Base-by-base conservation (phyloP, 2,888 invertebrate genomes). In the Syritta pipiens region DNA sequence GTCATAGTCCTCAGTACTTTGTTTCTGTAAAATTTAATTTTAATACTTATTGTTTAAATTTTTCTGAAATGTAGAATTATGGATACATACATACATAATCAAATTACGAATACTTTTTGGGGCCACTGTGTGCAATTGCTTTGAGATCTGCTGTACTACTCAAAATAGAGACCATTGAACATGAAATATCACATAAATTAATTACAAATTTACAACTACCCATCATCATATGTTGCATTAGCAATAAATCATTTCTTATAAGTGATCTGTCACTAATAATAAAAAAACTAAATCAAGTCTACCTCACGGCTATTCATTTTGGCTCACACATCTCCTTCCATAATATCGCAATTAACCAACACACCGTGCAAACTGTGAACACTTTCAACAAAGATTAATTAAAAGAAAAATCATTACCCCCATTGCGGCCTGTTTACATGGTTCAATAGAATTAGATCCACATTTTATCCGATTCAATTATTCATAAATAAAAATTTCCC, bases 401-500 rank as follows among this genome's bases (percentile, higher is more conserved):
- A 72, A 62, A 67, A 37, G 35, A 62, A 37, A 67, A 77, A 59
- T 28, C 35, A 53, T 4, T 48, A 40, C 53, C 24, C 22, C 12
- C 46, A 44, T 17, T 14, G 10, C 19, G 10, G 24, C 1, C 60
- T 65, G 42, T 65, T 65, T 69, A 59, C 49, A 63, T 49, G 65
- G 40, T 67, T 67, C 67, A 57, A 55, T 60, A 37, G 51, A 55
- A 68, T 62, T 55, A 28, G 48, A 63, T 68, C 42, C 30, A 57
- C 48, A 48, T 51, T 59, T 71, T 60, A 71, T 77, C 40, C 14
- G 48, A 60, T 72, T 67, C 53, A 26, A 44, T 44, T 72, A 37
- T 59, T 59, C 65, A 40, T 40, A 65, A 53, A 62, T 60, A 60
- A 37, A 74, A 46, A 48, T 24, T 22, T n/a, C n/a, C n/a, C n/a